phyloP scores from a whole-genome alignment of 1,140 invertebrate species.

The Trichonephila clavata region DNA sequence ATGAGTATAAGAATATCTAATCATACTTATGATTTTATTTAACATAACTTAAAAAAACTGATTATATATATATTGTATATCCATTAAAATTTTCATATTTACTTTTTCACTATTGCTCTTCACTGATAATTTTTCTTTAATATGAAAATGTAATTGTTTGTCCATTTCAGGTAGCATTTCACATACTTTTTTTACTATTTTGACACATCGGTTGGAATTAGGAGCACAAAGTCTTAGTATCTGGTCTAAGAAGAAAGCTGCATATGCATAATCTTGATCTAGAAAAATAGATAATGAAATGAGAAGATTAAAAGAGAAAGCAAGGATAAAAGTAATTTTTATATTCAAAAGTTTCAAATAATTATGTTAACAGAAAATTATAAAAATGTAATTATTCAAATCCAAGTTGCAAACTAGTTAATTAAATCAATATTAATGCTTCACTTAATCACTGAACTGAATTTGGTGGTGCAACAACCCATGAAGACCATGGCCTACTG shows the following conservation, averaged over 20 bases:
- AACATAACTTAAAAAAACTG: too few relatives aligned
- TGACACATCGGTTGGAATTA: conserved; percentile 25
- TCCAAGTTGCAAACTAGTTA: neutral
- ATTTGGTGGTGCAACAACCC: too few relatives aligned
- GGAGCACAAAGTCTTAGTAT: conserved; percentile 41
- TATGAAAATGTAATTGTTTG: conserved; percentile 31
- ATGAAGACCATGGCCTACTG: too few relatives aligned
- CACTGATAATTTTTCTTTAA: conserved; percentile 16
- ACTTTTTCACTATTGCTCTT: neutral
- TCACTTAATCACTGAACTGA: too few relatives aligned
- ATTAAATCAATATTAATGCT: neutral
- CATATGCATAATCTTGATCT: conserved; percentile 48
- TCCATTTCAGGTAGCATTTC: conserved; percentile 35
- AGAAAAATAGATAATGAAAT: neutral
- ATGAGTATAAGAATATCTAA: neutral
- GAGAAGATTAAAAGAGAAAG: too few relatives aligned
- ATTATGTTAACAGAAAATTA: neutral
- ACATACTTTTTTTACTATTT: conserved; percentile 34
- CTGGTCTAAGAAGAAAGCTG: conserved; percentile 60
- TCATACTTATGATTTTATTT: too few relatives aligned
- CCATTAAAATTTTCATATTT: neutral
- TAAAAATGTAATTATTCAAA: neutral
- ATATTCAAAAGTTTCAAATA: neutral
- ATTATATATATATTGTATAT: too few relatives aligned
- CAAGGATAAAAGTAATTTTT: neutral